Percentiles rank a stretch among this genome's conserved stretches.
Conservation (phyloP, 1,140 invertebrate genomes). For the Caenorhabditis latens region DNA sequence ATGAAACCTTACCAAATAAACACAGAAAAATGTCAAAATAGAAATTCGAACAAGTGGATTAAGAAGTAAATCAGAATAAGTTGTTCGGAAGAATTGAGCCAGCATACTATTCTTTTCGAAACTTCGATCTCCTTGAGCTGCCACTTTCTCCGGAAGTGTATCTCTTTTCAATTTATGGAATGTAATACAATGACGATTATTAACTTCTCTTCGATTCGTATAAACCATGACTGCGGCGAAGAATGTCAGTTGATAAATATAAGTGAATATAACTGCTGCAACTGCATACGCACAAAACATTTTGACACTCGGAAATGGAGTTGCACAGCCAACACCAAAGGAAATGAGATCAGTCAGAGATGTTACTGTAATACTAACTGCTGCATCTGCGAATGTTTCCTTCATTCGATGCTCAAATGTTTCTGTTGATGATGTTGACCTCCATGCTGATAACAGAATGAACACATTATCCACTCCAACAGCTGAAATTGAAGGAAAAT, state of each 20-base stretch:
- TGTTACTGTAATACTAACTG: conserved; percentile 96
- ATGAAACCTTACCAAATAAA: conserved; percentile 83
- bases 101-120: conserved; percentile 80
- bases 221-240: conserved; percentile 78
- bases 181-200: conserved; percentile 75
- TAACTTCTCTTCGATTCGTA: conserved; percentile 69
- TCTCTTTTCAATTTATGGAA: conserved; percentile 69
- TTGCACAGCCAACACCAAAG: conserved; percentile 95
- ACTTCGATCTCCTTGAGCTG: conserved; percentile 55
- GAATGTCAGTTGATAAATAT: conserved; percentile 79
- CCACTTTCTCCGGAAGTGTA: conserved; percentile 40
- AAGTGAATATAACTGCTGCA: conserved; percentile 78
- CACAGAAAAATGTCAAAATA: conserved; percentile 90
- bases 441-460: conserved; percentile 88
- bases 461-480: conserved; percentile 77
- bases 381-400: conserved; percentile 86
- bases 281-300: conserved; percentile 78
- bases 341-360: conserved; percentile 96
- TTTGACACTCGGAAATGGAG: conserved; percentile 81
- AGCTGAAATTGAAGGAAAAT: conserved; percentile 68
- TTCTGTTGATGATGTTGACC: conserved; percentile 84
- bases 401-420: conserved; percentile 89
- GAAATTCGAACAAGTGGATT: conserved; percentile 88
- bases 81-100: conserved; percentile 85
- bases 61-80: conserved; percentile 88